Evolutionary conservation across 2,113 vertebrate genomes (phyloP), one percentile per base, ranked within the genome.

Genomic region (Dendrocopos noguchii): DNA sequence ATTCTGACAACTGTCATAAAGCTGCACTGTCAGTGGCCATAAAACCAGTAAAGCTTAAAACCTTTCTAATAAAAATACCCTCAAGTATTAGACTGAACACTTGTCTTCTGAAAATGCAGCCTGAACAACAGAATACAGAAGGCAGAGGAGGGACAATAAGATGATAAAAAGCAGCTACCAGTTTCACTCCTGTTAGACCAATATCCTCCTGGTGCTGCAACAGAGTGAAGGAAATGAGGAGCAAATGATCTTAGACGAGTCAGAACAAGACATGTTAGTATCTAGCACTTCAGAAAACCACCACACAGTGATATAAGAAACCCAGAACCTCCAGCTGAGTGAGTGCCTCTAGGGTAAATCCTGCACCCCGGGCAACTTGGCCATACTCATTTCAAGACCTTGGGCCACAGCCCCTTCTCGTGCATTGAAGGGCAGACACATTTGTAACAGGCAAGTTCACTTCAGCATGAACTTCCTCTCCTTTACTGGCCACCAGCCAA

Each of bases 1-100:
- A 64, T 63, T 84, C 71, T 86, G 86, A 92, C 59, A 89, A 55
- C 34, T 70, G 60, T 66, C 71, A 87, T 79, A 87, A 84, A 89
- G 53, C 25, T 63, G 46, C 36, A 75, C 31, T 65, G 46, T n/a
- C 72, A 50, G 29, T 56, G 65, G 85, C 57, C 36, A 86, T 78
- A 80, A 83, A 83, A 56, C 0, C 28, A 77, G 14, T 39, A 82
- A 66, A 63, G 59, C 72, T 87, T 80, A 63, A 85, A 91, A 66
- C 36, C 63, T 60, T 42, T 67, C 82, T 82, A 79, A 88, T 77
- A 71, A 88, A 88, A 92, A 20, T 72, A 75, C 33, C 52, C 46
- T 55, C 9, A 80, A 34, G 14, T 14, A 70, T 84, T 73, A 89
- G n/a, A 39, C 16, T 1, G 28, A 84, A 67, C 36, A 81, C 27